Conservation (phyloP, 2,888 invertebrate species). For the Patella depressa region DNA sequence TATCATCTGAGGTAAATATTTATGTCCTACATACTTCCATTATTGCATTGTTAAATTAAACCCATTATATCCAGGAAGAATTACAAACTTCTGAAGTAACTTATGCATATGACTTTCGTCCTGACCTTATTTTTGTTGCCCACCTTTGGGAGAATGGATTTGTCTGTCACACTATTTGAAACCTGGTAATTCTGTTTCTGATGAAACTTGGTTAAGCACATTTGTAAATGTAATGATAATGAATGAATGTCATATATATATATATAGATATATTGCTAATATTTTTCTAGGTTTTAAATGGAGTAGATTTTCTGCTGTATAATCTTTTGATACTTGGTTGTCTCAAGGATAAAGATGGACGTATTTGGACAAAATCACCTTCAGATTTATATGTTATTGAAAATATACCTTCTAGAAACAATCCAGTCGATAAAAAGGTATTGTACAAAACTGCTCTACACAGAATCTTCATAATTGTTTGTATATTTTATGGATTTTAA, state of each 20-base stretch:
- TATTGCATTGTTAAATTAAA: too few relatives aligned
- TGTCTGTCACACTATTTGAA: neutral
- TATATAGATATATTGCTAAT: neutral
- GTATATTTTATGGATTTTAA: too few relatives aligned
- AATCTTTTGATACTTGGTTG: conserved; percentile 58
- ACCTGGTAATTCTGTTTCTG: neutral
- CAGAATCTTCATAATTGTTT: too few relatives aligned
- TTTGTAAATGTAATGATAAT: too few relatives aligned
- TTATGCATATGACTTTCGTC: neutral
- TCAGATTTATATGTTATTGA: conserved; percentile 62
- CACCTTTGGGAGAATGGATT: neutral
- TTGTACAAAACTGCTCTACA: neutral
- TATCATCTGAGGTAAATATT: conserved; percentile 47
- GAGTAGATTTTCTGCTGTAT: conserved; percentile 57
- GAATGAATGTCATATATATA: too few relatives aligned
- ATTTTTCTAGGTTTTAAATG: conserved; percentile 50
- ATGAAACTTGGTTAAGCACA: too few relatives aligned
- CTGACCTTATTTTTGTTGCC: neutral
- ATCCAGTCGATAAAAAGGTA: conserved; percentile 15
- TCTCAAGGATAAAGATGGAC: conserved; percentile 53
- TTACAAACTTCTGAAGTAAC: too few relatives aligned
- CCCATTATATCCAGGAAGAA: too few relatives aligned
- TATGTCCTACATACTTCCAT: neutral
- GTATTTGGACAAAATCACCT: conserved; percentile 56
- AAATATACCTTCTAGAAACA: conserved; percentile 50